Evolutionary conservation across 1,140 invertebrate species (phyloP), one percentile per base, ranked within the genome.

Genomic region (Neomicropteryx cornuta): DNA sequence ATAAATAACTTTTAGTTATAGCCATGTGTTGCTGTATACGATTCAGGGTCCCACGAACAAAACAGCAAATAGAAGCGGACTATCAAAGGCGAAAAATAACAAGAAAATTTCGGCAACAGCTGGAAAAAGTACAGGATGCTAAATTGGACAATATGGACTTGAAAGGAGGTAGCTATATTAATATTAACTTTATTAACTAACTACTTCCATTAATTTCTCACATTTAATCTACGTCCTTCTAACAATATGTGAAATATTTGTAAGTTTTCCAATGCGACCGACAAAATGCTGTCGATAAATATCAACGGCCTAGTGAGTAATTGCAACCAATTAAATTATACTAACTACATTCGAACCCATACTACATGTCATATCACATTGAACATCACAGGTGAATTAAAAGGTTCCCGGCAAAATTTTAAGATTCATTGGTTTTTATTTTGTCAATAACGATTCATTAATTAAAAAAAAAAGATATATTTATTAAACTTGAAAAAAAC

Each of bases 11-110:
- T 61, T 1, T 30, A 78, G 77, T 83, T 32, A 78, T 92, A 38
- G 75, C 86, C 44, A 54, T 91, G 32, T 92, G 87, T 51, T 92
- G 88, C 51, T 89, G 88, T 48, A 73, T 88, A 33, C 78, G 81
- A 38, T 87, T 90, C 52, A 75, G 89, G 19, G 82, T 94, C 46
- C 89, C 89, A 2, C 71, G 88, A 18, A 93, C 88, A 0, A 93
- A 92, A 54, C 88, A 93, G 60, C 87, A 93, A 59, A 93, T 94
- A 33, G 87, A 93, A 56, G 87, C 85, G 1, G 86, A 94, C 62
- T 89, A 85, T 58, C 75, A 86, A 44, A 68, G 89, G 3, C 81
- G 85, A 48, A 81, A 82, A 56, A 77, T 94, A 18, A 81, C 87
- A 0, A 73, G 73, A 43, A 87, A 81, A 53, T 93, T 93, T 59